phyloP scores from a whole-genome alignment of 2,888 invertebrate genomes.

The Liposcelis brunnea region DNA sequence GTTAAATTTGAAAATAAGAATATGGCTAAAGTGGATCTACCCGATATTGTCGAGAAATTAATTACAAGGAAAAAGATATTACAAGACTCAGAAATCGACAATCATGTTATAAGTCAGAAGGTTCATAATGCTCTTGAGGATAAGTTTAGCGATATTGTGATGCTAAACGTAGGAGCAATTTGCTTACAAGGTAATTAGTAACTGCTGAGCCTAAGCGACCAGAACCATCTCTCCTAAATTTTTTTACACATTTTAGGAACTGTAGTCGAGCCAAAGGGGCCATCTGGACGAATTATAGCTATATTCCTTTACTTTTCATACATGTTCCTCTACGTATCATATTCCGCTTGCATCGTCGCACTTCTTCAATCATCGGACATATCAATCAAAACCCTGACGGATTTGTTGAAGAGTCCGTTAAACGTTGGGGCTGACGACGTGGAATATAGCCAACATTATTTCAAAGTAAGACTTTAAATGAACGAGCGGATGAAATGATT shows the following conservation, averaged over 20 bases:
- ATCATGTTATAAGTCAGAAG: not conserved
- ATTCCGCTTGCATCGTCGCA: constrained; percentile 13
- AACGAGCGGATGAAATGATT: too few species aligned
- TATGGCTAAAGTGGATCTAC: too few species aligned
- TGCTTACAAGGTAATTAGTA: constrained; percentile 33
- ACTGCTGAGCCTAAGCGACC: too few species aligned
- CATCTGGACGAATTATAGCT: constrained; percentile 21
- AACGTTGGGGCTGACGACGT: constrained; percentile 16
- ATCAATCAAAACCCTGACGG: constrained; percentile 11
- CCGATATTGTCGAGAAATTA: too few species aligned
- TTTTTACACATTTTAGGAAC: too few species aligned
- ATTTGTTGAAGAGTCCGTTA: constrained; percentile 12
- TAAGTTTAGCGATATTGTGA: constrained; percentile 27
- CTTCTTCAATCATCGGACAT: constrained; percentile 12
- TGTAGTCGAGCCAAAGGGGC: constrained; percentile 29
- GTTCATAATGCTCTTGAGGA: not conserved
- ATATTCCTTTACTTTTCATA: constrained; percentile 10
- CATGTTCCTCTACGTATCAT: constrained; percentile 14
- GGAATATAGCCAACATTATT: constrained; percentile 20
- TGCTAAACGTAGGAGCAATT: constrained; percentile 37
- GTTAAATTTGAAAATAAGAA: not conserved
- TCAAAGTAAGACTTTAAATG: constrained; percentile 9
- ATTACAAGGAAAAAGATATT: too few species aligned
- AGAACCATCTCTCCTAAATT: too few species aligned
- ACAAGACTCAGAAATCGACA: too few species aligned